These are phyloP conservation scores for Galago senegalensis DNA, from an alignment of 2,797 vertebrate species.

Conservation along the genomic window DNA sequence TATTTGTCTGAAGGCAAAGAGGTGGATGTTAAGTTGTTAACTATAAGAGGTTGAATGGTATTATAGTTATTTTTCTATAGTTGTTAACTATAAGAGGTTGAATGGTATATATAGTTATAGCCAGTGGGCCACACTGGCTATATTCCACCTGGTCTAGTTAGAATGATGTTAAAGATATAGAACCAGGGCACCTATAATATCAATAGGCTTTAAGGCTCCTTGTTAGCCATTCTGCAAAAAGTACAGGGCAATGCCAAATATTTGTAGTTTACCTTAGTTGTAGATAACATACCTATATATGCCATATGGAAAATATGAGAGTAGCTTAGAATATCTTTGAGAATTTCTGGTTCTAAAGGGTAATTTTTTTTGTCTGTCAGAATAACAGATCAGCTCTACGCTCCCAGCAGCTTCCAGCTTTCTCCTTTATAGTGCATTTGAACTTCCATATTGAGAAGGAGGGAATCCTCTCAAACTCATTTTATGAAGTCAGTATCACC, in stretches of 20 bases:
- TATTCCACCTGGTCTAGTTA: neutral
- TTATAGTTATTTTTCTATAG: neutral
- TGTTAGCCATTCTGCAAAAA: neutral
- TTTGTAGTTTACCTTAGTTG: neutral
- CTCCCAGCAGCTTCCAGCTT: neutral
- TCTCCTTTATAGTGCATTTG: neutral
- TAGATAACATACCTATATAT: neutral
- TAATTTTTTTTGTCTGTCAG: neutral
- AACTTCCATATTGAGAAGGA: neutral
- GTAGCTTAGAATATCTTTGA: neutral
- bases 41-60: neutral
- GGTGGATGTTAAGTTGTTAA: neutral
- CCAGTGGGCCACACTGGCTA: neutral
- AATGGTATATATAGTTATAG: neutral
- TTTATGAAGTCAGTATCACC: too few species aligned
- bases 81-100: too few species aligned
- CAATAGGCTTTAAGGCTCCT: too few species aligned
- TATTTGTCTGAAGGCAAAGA: slow-evolving; percentile 3
- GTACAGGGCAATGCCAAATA: neutral
- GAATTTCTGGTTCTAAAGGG: neutral
- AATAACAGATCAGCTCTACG: neutral
- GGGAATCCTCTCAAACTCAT: too few species aligned
- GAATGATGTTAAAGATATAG: neutral
- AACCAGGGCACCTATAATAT: neutral
- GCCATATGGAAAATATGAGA: neutral